Conservation (phyloP, 2,113 vertebrate species). For the Macheiramphus alcinus region DNA sequence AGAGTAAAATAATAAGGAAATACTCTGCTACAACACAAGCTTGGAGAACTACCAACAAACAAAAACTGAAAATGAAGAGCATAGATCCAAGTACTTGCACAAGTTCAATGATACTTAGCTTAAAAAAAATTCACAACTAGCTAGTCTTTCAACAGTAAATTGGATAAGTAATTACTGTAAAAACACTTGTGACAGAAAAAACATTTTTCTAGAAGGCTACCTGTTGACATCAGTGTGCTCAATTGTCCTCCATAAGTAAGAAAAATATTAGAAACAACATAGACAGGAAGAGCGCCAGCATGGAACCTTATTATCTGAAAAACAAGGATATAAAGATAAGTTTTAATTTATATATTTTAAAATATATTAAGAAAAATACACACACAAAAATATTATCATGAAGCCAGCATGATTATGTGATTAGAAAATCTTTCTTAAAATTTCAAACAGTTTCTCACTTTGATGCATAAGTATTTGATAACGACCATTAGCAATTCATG, state of each 20-base stretch:
- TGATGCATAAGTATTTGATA: not conserved
- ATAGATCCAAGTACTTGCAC: not conserved
- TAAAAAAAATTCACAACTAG: not conserved
- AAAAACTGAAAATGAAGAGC: not conserved
- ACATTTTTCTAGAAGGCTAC: constrained; percentile 38
- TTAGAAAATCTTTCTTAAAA: not conserved
- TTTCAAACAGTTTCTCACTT: not conserved
- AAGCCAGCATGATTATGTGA: not conserved
- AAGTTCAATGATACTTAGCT: not conserved
- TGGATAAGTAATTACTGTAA: not conserved
- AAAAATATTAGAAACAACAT: constrained; percentile 84
- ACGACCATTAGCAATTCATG: not conserved
- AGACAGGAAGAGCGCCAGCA: constrained; percentile 84
- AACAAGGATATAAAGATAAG: not conserved
- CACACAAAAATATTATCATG: not conserved
- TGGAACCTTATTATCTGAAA: constrained; percentile 89
- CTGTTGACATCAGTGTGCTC: constrained; percentile 73
- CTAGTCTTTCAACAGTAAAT: not conserved
- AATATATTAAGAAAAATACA: not conserved
- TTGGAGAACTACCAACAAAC: not conserved
- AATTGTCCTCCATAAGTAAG: constrained; percentile 88
- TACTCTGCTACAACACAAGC: not conserved
- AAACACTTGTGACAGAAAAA: not conserved
- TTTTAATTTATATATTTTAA: not conserved
- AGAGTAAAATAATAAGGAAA: not conserved